Evolutionary conservation across 1,140 invertebrate genomes (phyloP).

Genomic region (Eufriesea mexicana): DNA sequence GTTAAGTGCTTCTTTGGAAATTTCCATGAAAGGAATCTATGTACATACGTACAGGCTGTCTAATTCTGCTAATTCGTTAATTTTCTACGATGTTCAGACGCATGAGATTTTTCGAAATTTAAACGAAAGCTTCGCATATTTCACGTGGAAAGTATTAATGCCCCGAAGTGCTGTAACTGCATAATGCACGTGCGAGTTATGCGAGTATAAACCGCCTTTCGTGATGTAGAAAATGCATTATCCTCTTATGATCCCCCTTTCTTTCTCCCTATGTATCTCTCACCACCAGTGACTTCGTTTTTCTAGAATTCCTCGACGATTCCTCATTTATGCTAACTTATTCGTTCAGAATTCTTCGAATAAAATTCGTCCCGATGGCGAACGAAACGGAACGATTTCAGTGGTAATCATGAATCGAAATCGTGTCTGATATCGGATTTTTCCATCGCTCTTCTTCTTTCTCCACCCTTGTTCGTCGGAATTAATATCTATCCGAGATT

Average conservation of each 20-base stretch:
- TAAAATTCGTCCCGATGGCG: not conserved
- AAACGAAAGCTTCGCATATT: not conserved
- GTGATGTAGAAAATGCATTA: slow-evolving; percentile 49
- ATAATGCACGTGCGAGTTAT: slow-evolving; percentile 16
- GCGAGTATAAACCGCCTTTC: slow-evolving; percentile 11
- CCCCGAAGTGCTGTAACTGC: not conserved
- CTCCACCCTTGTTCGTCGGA: not conserved
- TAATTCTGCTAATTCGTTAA: not conserved
- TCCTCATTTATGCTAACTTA: not conserved
- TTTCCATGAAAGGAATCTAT: not conserved
- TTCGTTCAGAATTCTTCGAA: not conserved
- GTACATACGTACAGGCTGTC: not conserved
- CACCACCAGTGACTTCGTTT: not conserved
- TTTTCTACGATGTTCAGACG: not conserved
- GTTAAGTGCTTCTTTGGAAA: not conserved
- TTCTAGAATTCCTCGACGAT: slow-evolving; percentile 14
- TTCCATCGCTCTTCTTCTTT: not conserved
- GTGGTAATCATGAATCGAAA: not conserved
- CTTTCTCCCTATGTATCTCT: not conserved
- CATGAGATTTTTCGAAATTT: not conserved
- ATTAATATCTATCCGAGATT: not conserved
- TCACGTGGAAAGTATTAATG: slow-evolving; percentile 22
- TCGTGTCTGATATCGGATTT: not conserved
- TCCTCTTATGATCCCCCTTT: not conserved
- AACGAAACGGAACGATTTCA: not conserved